Base-by-base conservation (phyloP, 2,113 vertebrate species). In the Alaudala cheleensis region DNA sequence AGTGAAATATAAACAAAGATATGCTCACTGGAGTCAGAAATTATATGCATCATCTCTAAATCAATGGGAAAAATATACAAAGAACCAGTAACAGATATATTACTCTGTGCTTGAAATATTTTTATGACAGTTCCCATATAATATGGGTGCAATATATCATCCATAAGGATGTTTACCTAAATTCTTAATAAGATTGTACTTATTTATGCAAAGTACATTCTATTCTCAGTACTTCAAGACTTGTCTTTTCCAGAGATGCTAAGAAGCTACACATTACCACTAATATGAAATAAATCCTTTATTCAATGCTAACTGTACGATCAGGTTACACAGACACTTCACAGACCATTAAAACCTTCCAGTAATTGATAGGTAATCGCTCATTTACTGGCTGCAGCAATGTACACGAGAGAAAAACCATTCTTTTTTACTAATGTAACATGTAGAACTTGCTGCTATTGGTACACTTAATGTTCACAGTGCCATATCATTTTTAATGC, bases 401-500 rank as follows among this genome's bases (percentile, higher is more conserved):
- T 85, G 81, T 92, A 94, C 60, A 96, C 70, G 91, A 97, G 96
- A 97, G 90, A 95, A 92, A 96, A 97, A 92, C 88, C 93, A 97
- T 97, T 97, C 92, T 81, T 98, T 97, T 97, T 97, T 96, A 94
- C 97, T 97, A 97, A 98, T 94, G 71, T 96, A 97, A 98, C 94
- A 97, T 88, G 95, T 84, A 97, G 96, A 97, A 97, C 92, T 97
- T 96, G 92, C 96, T 97, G 90, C 97, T 97, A 61, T 58, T 93
- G 95, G 90, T 97, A 95, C 97, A 97, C 95, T 97, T 97, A 97
- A 97, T 97, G 94, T 87, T 95, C 85, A 57, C 33, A 95, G 92
- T 84, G 93, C 91, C 62, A n/a, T 96, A 97, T 96, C 57, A 97
- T 97, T 97, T 98, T 97, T 97, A 98, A 98, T 95, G 96, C 95